phyloP scores from a whole-genome alignment of 1,140 invertebrate species.

The Sipha flava region DNA sequence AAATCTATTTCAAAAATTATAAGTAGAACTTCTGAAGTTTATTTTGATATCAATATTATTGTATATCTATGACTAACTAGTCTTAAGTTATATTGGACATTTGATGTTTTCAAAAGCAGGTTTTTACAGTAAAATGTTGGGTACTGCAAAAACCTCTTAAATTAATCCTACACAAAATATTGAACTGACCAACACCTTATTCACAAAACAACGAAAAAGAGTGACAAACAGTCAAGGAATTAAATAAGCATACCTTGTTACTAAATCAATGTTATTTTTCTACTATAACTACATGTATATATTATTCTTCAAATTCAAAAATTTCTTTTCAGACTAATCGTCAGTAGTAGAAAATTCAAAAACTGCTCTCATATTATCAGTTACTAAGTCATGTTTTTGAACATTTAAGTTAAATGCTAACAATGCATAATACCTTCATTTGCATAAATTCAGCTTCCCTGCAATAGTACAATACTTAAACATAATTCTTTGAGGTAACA shows the following conservation, averaged over 20 bases:
- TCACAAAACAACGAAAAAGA: neutral
- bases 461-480: neutral
- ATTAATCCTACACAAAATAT: neutral
- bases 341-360: neutral
- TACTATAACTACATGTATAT: neutral
- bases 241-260: neutral
- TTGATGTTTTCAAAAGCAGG: too few species aligned
- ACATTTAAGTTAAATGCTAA: neutral
- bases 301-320: conserved; percentile 5
- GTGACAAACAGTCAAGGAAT: neutral
- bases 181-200: neutral
- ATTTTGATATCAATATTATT: too few species aligned
- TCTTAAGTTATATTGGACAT: too few species aligned
- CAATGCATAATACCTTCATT: neutral
- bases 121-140: too few species aligned
- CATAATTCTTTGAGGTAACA: too few species aligned
- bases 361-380: neutral
- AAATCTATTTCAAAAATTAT: too few species aligned
- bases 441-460: conserved; percentile 15
- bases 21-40: too few species aligned
- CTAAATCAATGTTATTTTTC: neutral
- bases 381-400: neutral
- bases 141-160: too few species aligned
- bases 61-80: too few species aligned
- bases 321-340: neutral